A percentile compares a stretch with the other conserved stretches of the same genome.
Conservation (phyloP, 2,888 invertebrate genomes). For the Phlogophora meticulosa region DNA sequence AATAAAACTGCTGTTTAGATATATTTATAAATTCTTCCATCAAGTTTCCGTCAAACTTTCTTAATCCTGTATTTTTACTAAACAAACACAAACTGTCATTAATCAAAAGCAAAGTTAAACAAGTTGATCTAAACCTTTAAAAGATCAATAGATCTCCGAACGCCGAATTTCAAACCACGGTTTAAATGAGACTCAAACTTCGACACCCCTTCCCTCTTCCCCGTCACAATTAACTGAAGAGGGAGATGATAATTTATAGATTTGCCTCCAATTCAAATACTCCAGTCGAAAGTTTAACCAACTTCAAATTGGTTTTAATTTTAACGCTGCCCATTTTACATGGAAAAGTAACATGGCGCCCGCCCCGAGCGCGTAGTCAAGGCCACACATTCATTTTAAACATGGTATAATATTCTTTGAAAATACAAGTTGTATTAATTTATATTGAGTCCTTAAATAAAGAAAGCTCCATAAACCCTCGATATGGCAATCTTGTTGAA, state of each 20-base stretch:
- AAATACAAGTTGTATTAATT: not conserved
- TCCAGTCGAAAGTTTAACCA: slow-evolving; percentile 42
- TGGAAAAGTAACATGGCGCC: slow-evolving; percentile 11
- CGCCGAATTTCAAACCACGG: slow-evolving; percentile 33
- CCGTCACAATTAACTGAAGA: slow-evolving; percentile 53
- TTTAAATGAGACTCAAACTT: slow-evolving; percentile 53
- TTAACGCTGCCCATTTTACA: slow-evolving; percentile 46
- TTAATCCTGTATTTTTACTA: slow-evolving; percentile 20
- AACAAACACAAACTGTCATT: slow-evolving; percentile 38
- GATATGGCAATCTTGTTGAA: slow-evolving; percentile 26
- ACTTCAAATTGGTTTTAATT: slow-evolving; percentile 61
- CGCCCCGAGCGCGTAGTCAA: slow-evolving; percentile 5
- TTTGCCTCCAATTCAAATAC: slow-evolving; percentile 60
- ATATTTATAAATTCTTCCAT: not conserved
- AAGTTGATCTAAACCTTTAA: slow-evolving; percentile 47
- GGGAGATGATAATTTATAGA: slow-evolving; percentile 65
- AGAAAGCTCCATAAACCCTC: not conserved
- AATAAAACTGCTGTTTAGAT: not conserved
- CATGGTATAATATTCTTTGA: not conserved
- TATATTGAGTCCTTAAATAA: not conserved
- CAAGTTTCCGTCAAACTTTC: not conserved
- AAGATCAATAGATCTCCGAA: slow-evolving; percentile 51
- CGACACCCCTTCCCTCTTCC: slow-evolving; percentile 28
- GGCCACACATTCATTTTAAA: slow-evolving; percentile 4
- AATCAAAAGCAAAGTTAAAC: slow-evolving; percentile 52